Evolutionary conservation across 2,888 invertebrate genomes (phyloP).

Genomic region (Ariolimax columbianus): DNA sequence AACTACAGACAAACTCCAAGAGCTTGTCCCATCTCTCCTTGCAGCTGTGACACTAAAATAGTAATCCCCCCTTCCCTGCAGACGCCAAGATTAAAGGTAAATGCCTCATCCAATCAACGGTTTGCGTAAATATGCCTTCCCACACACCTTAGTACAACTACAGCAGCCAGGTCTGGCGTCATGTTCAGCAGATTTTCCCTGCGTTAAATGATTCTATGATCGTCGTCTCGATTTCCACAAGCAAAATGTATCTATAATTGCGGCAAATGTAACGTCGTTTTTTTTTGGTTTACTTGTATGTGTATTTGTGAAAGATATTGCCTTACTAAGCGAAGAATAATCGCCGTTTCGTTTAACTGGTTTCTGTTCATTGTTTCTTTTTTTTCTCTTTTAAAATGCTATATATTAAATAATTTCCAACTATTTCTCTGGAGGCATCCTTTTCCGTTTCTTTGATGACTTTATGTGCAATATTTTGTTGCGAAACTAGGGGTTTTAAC

Average conservation of each 20-base stretch:
- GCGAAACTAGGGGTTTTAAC: no score
- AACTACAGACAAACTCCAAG: background rate
- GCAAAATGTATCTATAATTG: background rate
- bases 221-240: background rate
- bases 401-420: no score
- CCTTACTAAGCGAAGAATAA: constrained; percentile 3
- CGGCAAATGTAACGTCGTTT: background rate
- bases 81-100: background rate
- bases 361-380: background rate
- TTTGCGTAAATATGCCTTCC: background rate
- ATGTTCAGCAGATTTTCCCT: background rate
- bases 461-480: no score
- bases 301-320: background rate
- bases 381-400: no score
- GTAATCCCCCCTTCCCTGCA: background rate
- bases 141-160: background rate
- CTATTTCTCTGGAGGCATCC: no score
- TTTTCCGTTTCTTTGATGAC: no score
- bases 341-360: background rate
- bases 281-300: background rate
- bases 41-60: constrained; percentile 7
- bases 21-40: background rate
- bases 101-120: background rate
- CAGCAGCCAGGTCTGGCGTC: background rate
- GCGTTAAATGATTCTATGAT: background rate